Evolutionary conservation across 2,888 invertebrate species (phyloP), one percentile per base, ranked within the genome.

Genomic region (Scotopteryx bipunctaria): DNA sequence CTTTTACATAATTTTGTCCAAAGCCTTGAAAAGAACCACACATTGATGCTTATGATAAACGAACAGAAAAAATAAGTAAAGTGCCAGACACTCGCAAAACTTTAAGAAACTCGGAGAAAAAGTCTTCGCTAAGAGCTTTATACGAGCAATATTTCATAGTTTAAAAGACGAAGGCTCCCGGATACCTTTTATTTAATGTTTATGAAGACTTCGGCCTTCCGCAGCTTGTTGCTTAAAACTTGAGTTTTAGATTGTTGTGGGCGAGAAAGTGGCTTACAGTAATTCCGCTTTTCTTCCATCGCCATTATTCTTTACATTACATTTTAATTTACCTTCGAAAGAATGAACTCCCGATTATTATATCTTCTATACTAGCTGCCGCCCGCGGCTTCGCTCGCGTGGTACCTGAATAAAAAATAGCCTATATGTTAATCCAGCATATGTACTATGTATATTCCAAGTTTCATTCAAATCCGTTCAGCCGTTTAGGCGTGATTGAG

Each of bases 141-240:
- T 69, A 72, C 70, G 62, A 59, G 66, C 75, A 68, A 74, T 75
- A 76, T 75, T 73, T 75, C 76, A 74, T 76, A 75, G 76, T 75
- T 75, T 72, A 76, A 73, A 73, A 73, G 73, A 76, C 61, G 67
- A 67, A 73, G 71, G 59, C 70, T 59, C 63, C 63, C 59, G 69
- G 63, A 65, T 67, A 65, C 69, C 64, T 66, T 69, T 71, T 75
- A 70, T 75, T 70, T 66, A 63, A 59, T 69, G 69, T 71, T 73
- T 73, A 71, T 72, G 65, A 65, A 68, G 70, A 66, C 64, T 63
- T 60, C 66, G 67, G 59, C 63, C 61, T 63, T 58, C 56, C 56
- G 52, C 45, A 56, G 65, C 59, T 58, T 58, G 59, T 57, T 59
- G 59, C 57, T 60, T 53, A 55, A 64, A 62, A 64, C 58, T 59